These are phyloP conservation scores for Kryptolebias marmoratus DNA, from an alignment of 2,113 vertebrate species.

Conservation along the genomic window DNA sequence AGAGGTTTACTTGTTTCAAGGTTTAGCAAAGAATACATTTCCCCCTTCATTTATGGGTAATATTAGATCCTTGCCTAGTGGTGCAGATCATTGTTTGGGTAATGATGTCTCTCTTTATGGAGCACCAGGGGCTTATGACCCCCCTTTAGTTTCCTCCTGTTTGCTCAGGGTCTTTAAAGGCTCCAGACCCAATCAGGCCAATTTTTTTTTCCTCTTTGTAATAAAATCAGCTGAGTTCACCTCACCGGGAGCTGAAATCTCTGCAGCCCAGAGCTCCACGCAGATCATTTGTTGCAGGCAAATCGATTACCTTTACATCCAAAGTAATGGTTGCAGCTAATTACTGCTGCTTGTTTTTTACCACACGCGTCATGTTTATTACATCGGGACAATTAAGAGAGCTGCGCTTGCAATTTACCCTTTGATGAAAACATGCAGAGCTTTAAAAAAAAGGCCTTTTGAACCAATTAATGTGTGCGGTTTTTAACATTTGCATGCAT, in stretches of 20 bases:
- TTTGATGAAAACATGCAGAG: conserved; percentile 7
- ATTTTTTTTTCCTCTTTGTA: conserved; percentile 23
- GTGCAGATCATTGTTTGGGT: conserved; percentile 34
- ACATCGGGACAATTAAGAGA: conserved; percentile 24
- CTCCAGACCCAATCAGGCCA: conserved; percentile 19
- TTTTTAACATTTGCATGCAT: not conserved
- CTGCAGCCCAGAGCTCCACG: conserved; percentile 1
- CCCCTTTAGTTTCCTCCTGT: conserved; percentile 51
- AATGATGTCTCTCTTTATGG: conserved; percentile 58
- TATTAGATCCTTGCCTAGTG: conserved; percentile 53
- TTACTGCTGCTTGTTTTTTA: conserved; percentile 26
- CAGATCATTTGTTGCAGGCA: conserved; percentile 25
- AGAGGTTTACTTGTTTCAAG: conserved; percentile 21
- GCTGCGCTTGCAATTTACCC: not conserved
- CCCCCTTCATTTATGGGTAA: conserved; percentile 26
- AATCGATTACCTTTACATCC: conserved; percentile 21
- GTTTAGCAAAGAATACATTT: conserved; percentile 47
- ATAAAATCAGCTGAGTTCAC: conserved; percentile 44
- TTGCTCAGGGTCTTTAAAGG: conserved; percentile 37
- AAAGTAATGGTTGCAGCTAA: conserved; percentile 20
- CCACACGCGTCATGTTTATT: conserved; percentile 25
- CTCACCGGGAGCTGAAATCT: conserved; percentile 24
- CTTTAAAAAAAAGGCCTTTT: not conserved
- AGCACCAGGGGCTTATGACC: conserved; percentile 70
- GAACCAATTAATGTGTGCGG: not conserved